These are phyloP conservation scores for Ganaspis sp. DNA, from an alignment of 1,140 invertebrate genomes.

Conservation along the genomic window DNA sequence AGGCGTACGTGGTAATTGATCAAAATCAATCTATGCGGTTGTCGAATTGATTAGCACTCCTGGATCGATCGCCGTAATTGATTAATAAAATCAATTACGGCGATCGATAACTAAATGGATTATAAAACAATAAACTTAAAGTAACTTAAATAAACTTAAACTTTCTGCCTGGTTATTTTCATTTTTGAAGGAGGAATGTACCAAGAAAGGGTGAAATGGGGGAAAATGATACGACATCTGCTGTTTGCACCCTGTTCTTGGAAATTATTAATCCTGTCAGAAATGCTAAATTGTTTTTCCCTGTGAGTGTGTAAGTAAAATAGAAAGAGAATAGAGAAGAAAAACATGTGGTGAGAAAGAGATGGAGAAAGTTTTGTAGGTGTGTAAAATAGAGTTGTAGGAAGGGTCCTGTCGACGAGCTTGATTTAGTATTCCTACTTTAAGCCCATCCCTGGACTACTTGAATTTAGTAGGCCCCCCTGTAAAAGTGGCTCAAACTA, in stretches of 20 bases:
- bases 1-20: no score
- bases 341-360: not conserved
- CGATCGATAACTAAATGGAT: no score
- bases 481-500: constrained; percentile 2
- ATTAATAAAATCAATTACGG: no score
- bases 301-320: not conserved
- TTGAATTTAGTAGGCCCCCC: constrained; percentile 8
- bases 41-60: no score
- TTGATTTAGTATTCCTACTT: constrained; percentile 3
- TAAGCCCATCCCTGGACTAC: constrained; percentile 4
- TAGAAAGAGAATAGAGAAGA: not conserved
- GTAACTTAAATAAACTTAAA: no score
- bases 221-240: constrained; percentile 57
- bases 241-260: constrained; percentile 43
- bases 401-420: not conserved
- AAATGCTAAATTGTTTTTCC: constrained; percentile 52
- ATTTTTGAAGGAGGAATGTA: not conserved
- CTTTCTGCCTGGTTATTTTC: no score
- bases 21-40: no score
- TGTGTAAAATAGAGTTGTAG: not conserved
- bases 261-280: constrained; percentile 60
- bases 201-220: not conserved
- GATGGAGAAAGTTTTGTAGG: not conserved
- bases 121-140: no score
- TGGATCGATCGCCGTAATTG: no score